phyloP scores from a whole-genome alignment of 1,140 invertebrate species.

The roundworm (Caenorhabditis elegans) region DNA sequence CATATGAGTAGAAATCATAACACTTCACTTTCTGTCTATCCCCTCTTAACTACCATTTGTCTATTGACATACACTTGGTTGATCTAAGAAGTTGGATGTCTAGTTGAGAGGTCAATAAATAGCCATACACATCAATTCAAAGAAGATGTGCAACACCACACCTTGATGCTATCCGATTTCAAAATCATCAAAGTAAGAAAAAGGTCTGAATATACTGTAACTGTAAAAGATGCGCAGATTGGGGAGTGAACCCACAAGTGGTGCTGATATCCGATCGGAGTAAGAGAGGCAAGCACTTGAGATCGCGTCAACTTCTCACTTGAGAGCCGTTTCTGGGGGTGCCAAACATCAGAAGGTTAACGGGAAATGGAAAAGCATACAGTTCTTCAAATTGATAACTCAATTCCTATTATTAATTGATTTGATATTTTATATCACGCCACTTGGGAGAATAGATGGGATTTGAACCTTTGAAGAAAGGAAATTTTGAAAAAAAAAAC shows the following conservation, averaged over 20 bases:
- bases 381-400: not conserved
- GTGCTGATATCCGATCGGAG: no score
- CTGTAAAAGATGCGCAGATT: not conserved
- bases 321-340: slow-evolving; percentile 17
- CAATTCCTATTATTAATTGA: not conserved
- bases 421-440: not conserved
- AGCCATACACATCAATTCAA: not conserved
- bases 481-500: no score
- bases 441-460: not conserved
- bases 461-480: not conserved
- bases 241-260: not conserved
- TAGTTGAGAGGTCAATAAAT: not conserved
- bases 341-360: not conserved
- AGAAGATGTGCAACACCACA: not conserved
- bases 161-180: no score
- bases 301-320: slow-evolving; percentile 32
- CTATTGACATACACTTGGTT: slow-evolving; percentile 5
- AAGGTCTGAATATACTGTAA: not conserved
- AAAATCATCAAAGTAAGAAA: no score
- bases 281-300: not conserved
- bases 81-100: slow-evolving; percentile 5
- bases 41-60: not conserved
- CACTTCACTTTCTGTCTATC: not conserved
- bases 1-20: slow-evolving; percentile 2
- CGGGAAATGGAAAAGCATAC: not conserved